Conservation (phyloP, 1,140 invertebrate species). For the Brachionus manjavacas region DNA sequence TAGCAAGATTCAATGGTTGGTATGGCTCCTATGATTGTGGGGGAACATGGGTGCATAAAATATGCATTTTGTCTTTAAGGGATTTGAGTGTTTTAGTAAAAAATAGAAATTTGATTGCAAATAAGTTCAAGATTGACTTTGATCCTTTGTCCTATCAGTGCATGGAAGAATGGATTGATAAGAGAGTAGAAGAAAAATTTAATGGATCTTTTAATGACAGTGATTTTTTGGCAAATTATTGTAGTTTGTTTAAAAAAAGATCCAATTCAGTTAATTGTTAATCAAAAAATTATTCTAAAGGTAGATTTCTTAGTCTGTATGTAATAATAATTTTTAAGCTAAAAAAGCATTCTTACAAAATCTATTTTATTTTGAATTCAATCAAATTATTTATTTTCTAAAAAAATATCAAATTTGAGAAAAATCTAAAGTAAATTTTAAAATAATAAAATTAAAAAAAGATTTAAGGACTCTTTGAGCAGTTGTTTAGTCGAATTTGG, state of each 20-base stretch:
- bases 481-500: too few species aligned
- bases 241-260: slow-evolving; percentile 11
- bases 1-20: slow-evolving; percentile 13
- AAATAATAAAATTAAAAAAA: too few species aligned
- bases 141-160: slow-evolving; percentile 49
- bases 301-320: not conserved
- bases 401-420: too few species aligned
- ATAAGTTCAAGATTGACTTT: slow-evolving; percentile 51
- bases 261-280: not conserved
- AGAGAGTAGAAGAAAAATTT: not conserved
- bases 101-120: slow-evolving; percentile 49
- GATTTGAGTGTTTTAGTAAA: slow-evolving; percentile 47
- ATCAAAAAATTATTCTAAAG: not conserved
- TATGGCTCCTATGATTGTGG: not conserved
- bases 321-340: too few species aligned
- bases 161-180: slow-evolving; percentile 47
- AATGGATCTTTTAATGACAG: not conserved
- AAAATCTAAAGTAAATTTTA: too few species aligned
- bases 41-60: slow-evolving; percentile 37
- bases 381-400: too few species aligned
- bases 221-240: not conserved
- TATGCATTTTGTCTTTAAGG: slow-evolving; percentile 48
- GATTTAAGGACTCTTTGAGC: too few species aligned
- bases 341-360: too few species aligned
- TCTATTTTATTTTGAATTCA: too few species aligned